phyloP scores from a whole-genome alignment of 2,888 invertebrate species.

The Syritta pipiens region DNA sequence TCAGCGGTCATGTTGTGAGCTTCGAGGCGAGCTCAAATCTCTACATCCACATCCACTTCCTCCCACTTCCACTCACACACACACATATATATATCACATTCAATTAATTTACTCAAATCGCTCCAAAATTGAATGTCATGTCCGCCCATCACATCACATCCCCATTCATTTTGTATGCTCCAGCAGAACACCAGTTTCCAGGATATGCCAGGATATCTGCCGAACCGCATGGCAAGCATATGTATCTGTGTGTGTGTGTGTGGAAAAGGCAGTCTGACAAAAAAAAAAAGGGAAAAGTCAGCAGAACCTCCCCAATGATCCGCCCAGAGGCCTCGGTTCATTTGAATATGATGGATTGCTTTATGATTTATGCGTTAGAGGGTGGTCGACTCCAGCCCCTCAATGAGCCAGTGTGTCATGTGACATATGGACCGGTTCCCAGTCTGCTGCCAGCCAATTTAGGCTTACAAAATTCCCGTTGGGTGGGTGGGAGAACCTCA shows the following conservation, averaged over 20 bases:
- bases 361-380: slow-evolving; percentile 62
- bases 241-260: background rate
- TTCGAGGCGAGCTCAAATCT: slow-evolving; percentile 14
- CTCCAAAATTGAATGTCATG: slow-evolving; percentile 66
- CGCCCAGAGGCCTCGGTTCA: slow-evolving; percentile 45
- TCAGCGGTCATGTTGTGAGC: slow-evolving; percentile 56
- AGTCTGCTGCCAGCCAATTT: slow-evolving; percentile 25
- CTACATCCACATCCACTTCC: background rate
- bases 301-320: background rate
- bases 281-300: slow-evolving; percentile 13
- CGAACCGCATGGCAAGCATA: slow-evolving; percentile 19
- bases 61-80: background rate
- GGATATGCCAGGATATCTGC: too few relatives aligned
- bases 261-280: background rate
- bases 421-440: slow-evolving; percentile 62
- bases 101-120: slow-evolving; percentile 66
- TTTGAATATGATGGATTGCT: slow-evolving; percentile 68
- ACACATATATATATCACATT: slow-evolving; percentile 43
- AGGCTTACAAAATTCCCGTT: slow-evolving; percentile 11
- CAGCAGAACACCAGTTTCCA: slow-evolving; percentile 22
- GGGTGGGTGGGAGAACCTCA: background rate
- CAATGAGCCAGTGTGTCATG: slow-evolving; percentile 59
- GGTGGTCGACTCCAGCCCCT: slow-evolving; percentile 7
- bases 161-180: slow-evolving; percentile 5
- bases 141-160: slow-evolving; percentile 54